phyloP scores from a whole-genome alignment of 2,888 invertebrate species.

The Thera britannica region DNA sequence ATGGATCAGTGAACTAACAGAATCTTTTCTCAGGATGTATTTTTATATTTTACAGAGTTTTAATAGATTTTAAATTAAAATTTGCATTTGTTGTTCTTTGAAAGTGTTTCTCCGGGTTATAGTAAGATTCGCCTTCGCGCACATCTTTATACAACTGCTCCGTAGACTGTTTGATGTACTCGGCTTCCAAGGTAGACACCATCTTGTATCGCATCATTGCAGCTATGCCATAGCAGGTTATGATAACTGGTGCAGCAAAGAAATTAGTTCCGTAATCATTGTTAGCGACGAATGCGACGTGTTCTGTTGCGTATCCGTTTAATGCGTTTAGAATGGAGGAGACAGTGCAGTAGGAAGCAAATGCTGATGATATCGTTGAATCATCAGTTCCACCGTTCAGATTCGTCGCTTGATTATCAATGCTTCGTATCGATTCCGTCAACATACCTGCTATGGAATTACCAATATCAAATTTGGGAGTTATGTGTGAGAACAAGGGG shows the following conservation, averaged over 20 bases:
- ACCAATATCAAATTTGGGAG: slow-evolving; percentile 22
- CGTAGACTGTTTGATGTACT: slow-evolving; percentile 22
- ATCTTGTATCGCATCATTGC: slow-evolving; percentile 20
- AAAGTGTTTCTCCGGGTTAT: slow-evolving; percentile 7
- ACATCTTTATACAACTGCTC: slow-evolving; percentile 19
- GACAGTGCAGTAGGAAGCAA: slow-evolving; percentile 38
- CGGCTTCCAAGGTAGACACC: slow-evolving; percentile 24
- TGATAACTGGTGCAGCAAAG: slow-evolving; percentile 31
- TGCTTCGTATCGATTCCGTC: slow-evolving; percentile 18
- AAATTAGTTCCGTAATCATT: slow-evolving; percentile 28
- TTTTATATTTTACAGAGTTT: slow-evolving; percentile 44
- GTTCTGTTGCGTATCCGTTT: slow-evolving; percentile 35
- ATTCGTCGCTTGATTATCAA: slow-evolving; percentile 20
- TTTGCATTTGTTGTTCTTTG: slow-evolving; percentile 13
- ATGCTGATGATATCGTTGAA: slow-evolving; percentile 25
- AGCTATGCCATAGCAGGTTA: slow-evolving; percentile 23
- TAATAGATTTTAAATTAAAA: slow-evolving; percentile 37
- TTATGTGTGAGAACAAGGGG: slow-evolving; percentile 30
- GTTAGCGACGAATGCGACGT: slow-evolving; percentile 36
- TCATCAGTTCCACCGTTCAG: slow-evolving; percentile 19
- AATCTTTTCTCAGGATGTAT: slow-evolving; percentile 8
- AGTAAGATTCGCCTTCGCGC: slow-evolving; percentile 19
- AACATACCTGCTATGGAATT: slow-evolving; percentile 11
- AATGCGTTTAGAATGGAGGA: slow-evolving; percentile 38
- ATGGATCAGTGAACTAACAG: slow-evolving; percentile 30